Evolutionary conservation across 2,888 invertebrate species (phyloP).

Genomic region (Nasonia oneida): DNA sequence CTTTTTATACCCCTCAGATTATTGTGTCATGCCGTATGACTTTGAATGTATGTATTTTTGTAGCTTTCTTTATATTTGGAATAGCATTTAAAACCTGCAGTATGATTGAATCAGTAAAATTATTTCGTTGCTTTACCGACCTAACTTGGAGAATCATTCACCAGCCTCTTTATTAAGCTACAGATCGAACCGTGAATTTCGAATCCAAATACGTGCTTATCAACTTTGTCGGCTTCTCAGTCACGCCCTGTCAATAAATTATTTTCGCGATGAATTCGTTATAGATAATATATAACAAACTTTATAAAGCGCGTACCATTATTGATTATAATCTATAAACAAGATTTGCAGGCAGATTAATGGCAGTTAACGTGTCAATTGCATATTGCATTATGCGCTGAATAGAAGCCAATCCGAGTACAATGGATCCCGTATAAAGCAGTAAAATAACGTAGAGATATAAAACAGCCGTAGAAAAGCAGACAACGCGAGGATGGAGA

Average conservation of each 20-base stretch:
- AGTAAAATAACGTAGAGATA: too few species aligned
- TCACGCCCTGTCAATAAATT: conserved; percentile 33
- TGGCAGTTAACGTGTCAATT: too few species aligned
- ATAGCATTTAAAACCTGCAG: not conserved
- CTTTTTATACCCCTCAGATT: not conserved
- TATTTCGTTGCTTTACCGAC: not conserved
- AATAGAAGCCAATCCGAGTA: too few species aligned
- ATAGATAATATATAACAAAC: not conserved
- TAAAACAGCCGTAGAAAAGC: conserved; percentile 9
- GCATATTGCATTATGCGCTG: too few species aligned
- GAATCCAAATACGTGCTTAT: not conserved
- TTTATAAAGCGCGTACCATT: not conserved
- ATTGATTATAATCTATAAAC: conserved; percentile 16
- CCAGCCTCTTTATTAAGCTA: not conserved
- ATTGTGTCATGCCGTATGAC: not conserved
- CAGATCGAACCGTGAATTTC: not conserved
- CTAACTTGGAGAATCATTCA: not conserved
- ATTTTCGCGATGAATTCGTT: conserved; percentile 38
- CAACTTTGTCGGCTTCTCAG: not conserved
- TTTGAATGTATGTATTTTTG: not conserved
- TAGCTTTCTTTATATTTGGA: not conserved
- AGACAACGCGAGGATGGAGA: conserved; percentile 3
- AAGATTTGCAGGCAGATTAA: not conserved
- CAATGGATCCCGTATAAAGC: too few species aligned
- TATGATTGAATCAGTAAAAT: too few species aligned